phyloP scores from a whole-genome alignment of 1,140 invertebrate species.

The Drosophila biarmipes region DNA sequence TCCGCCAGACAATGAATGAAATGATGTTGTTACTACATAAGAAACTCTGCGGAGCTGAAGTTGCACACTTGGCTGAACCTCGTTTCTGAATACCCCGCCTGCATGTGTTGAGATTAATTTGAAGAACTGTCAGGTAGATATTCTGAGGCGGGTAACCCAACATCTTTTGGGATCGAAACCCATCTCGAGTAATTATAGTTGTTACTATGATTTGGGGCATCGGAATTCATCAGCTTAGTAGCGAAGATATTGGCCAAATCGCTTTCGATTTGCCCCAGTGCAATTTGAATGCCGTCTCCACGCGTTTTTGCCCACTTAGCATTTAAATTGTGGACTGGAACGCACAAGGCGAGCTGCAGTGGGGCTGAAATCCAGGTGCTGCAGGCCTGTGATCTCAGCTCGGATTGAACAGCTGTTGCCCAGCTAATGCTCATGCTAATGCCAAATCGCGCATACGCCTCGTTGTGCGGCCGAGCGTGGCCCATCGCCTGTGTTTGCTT shows the following conservation, averaged over 20 bases:
- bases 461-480: conserved; percentile 74
- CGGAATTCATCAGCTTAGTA: too few species aligned
- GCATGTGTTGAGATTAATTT: neutral
- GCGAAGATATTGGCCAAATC: neutral
- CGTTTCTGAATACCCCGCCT: neutral
- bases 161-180: too few species aligned
- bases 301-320: conserved; percentile 35
- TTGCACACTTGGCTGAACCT: conserved; percentile 64
- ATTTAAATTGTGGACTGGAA: conserved; percentile 38
- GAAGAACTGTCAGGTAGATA: neutral
- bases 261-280: conserved; percentile 2
- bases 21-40: conserved; percentile 29
- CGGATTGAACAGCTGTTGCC: conserved; percentile 58
- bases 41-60: conserved; percentile 25
- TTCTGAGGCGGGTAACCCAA: neutral
- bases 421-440: conserved; percentile 47
- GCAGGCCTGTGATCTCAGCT: conserved; percentile 12
- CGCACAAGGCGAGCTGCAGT: conserved; percentile 43
- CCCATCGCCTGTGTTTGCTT: conserved; percentile 57
- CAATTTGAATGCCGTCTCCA: conserved; percentile 46
- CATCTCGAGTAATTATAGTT: too few species aligned
- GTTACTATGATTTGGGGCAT: too few species aligned
- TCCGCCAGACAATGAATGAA: conserved; percentile 65
- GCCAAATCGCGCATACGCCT: conserved; percentile 75
- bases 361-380: conserved; percentile 36